Conservation (phyloP, 1,140 invertebrate species). For the Microplitis demolitor region DNA sequence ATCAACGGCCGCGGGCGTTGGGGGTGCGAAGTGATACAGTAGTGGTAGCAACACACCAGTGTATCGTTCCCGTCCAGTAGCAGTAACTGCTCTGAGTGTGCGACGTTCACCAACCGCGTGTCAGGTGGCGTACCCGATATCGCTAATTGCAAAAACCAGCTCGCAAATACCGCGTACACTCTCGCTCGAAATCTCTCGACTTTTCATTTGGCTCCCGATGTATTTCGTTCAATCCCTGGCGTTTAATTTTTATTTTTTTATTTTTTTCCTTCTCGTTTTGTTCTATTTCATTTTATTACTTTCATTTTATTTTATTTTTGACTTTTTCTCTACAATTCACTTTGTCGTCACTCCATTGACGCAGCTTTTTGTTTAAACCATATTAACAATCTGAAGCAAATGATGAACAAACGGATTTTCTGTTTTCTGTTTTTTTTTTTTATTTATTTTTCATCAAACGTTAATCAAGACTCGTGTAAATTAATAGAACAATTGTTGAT, state of each 20-base stretch:
- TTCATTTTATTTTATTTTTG: background rate
- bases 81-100: constrained; percentile 12
- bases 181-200: background rate
- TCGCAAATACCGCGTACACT: constrained; percentile 28
- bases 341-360: no score
- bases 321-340: background rate
- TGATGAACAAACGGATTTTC: no score
- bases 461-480: no score
- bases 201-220: constrained; percentile 5
- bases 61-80: constrained; percentile 17
- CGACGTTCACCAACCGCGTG: constrained; percentile 33
- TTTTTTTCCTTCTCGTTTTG: background rate
- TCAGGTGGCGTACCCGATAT: constrained; percentile 45
- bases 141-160: constrained; percentile 51
- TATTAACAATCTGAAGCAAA: no score
- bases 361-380: no score
- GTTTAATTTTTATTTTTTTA: background rate
- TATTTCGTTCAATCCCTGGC: background rate
- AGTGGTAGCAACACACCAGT: background rate
- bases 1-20: constrained; percentile 1
- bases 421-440: constrained; percentile 4
- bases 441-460: background rate
- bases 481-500: no score
- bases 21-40: background rate
- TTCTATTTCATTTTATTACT: background rate